Conservation (phyloP, 2,113 vertebrate species). For the Salminus brasiliensis region DNA sequence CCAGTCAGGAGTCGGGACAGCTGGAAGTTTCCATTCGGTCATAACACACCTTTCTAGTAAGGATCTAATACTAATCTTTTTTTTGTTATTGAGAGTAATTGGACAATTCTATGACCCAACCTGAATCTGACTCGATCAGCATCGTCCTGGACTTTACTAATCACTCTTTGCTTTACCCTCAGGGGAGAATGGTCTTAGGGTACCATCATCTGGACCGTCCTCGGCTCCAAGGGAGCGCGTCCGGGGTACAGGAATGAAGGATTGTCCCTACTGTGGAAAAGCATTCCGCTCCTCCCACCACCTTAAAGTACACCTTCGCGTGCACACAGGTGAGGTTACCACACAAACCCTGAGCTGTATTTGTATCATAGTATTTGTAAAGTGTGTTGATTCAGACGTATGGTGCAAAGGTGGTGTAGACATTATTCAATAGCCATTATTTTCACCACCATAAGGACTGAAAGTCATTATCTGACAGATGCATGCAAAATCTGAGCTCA, state of each 20-base stretch:
- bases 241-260: constrained; percentile 85
- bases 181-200: constrained; percentile 83
- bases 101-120: not conserved
- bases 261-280: constrained; percentile 93
- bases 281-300: constrained; percentile 93
- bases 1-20: constrained; percentile 57
- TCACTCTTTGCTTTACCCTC: constrained; percentile 36
- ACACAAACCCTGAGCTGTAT: not conserved
- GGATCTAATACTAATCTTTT: constrained; percentile 1
- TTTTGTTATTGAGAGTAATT: not conserved
- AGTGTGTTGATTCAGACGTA: not conserved
- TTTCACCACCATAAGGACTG: not conserved
- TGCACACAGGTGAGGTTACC: constrained; percentile 86
- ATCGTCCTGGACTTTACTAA: not conserved
- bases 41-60: constrained; percentile 75
- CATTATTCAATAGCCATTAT: not conserved
- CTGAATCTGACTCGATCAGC: not conserved
- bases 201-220: constrained; percentile 70
- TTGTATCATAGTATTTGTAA: not conserved
- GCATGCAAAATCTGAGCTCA: not conserved
- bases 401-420: not conserved
- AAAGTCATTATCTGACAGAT: constrained; percentile 24
- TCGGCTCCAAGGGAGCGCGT: constrained; percentile 76
- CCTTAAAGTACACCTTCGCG: constrained; percentile 91
- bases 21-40: constrained; percentile 67